Evolutionary conservation across 2,888 invertebrate species (phyloP).

Genomic region (Acleris cristana): DNA sequence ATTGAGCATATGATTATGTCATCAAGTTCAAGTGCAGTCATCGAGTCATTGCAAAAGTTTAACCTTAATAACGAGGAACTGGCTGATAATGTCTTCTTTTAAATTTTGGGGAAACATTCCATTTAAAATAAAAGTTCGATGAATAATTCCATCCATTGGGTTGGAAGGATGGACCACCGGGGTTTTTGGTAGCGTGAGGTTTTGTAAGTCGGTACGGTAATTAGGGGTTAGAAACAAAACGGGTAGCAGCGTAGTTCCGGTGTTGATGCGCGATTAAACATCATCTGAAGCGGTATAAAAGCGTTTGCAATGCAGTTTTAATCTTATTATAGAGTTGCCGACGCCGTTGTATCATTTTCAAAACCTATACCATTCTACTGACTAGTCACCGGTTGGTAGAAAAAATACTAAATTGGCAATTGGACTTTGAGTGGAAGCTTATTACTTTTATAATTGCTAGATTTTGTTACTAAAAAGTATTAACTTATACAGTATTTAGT

Average conservation of each 20-base stretch:
- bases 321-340: background rate
- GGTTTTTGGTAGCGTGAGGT: constrained; percentile 42
- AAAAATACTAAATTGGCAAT: too few species aligned
- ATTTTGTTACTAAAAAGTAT: too few species aligned
- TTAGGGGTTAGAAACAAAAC: constrained; percentile 61
- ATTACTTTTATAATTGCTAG: too few species aligned
- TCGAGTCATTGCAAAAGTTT: constrained; percentile 11
- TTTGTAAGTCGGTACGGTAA: constrained; percentile 48
- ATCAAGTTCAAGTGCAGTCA: constrained; percentile 27
- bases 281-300: constrained; percentile 35
- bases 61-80: constrained; percentile 11
- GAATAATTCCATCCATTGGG: constrained; percentile 13
- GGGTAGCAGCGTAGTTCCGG: constrained; percentile 65
- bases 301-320: background rate
- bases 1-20: constrained; percentile 20
- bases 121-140: constrained; percentile 15
- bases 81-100: constrained; percentile 2
- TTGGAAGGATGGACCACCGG: constrained; percentile 56
- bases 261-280: constrained; percentile 47
- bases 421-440: too few species aligned
- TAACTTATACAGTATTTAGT: too few species aligned
- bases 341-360: background rate
- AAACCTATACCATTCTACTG: too few species aligned
- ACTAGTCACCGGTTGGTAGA: too few species aligned
- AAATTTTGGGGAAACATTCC: constrained; percentile 13